These are phyloP conservation scores for Cephus rjabovi DNA, from an alignment of 2,888 invertebrate species.

Conservation along the genomic window DNA sequence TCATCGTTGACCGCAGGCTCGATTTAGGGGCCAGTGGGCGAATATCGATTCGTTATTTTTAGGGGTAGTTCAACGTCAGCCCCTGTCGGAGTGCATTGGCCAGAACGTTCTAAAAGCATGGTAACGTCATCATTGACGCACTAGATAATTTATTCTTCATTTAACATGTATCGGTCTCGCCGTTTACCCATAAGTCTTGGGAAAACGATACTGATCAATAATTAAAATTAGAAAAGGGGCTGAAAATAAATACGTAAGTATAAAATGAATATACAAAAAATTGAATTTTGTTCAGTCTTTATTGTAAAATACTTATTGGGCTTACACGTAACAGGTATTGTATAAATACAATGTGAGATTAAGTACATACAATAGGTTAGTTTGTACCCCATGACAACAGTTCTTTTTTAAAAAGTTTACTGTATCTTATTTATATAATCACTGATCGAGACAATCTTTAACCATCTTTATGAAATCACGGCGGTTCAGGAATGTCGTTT, in stretches of 20 bases:
- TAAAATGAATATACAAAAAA: not conserved
- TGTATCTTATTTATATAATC: not conserved
- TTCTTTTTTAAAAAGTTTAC: not conserved
- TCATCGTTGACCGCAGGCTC: slow-evolving; percentile 41
- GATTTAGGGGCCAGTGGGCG: slow-evolving; percentile 46
- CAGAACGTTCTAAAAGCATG: slow-evolving; percentile 40
- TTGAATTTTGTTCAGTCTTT: not conserved
- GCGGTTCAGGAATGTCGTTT: not conserved
- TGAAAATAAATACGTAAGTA: not conserved
- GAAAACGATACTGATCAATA: not conserved
- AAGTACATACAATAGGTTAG: not conserved
- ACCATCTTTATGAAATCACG: not conserved
- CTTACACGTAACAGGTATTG: not conserved
- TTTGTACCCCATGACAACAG: not conserved
- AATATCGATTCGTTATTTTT: slow-evolving; percentile 61
- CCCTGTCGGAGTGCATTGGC: slow-evolving; percentile 37
- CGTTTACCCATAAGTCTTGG: not conserved
- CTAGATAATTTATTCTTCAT: not conserved
- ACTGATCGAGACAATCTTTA: not conserved
- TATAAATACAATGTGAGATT: not conserved
- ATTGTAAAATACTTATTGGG: not conserved
- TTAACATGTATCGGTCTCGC: not conserved
- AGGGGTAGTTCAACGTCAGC: slow-evolving; percentile 50
- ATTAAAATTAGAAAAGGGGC: not conserved
- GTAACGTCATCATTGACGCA: not conserved